Base-by-base conservation (phyloP, 2,797 vertebrate genomes). In the Hafferia zeledoni region DNA sequence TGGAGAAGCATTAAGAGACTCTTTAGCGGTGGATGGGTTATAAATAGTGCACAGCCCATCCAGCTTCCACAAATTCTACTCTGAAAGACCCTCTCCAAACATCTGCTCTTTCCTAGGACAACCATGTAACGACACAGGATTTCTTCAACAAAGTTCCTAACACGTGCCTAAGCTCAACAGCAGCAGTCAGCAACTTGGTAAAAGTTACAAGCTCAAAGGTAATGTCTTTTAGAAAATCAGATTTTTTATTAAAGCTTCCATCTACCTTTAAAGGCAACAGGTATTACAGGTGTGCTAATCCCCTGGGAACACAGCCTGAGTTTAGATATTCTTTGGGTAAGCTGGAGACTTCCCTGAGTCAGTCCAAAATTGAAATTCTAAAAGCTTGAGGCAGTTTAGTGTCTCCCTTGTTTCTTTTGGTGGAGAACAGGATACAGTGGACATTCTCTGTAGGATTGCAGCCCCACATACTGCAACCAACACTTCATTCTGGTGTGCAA, bases 1-100 rank as follows among this genome's bases (percentile, higher is more conserved):
- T 74, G 56, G 87, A 89, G 87, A 87, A 94, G 94, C 89, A 91
- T 87, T 92, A 85, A 95, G 95, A 96, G 87, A 77, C 91, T 93
- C 84, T 89, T 89, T 94, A 92, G 70, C 59, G 57, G 37, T 93
- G 63, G 68, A 65, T 50, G 74, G 31, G 50, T 80, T 90, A 92
- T 90, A 93, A 95, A 90, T 53, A 89, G 92, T 44, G 49, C 92
- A 30, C 15, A 71, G 49, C 41, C 27, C 3, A 77, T 31, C 33
- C 89, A 60, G 70, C 86, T 90, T 50, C 74, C 76, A 33, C 60
- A 91, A 79, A 77, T 57, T n/a, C n/a, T 87, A 37, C 68, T 85
- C 33, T 31, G 74, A n/a, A 83, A n/a, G 74, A 70, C 20, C 37
- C 39, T 84, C 64, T 72, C 49, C 22, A 46, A 85, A 55, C 30